Conservation (phyloP, 2,113 vertebrate species). For the Atrichornis clamosus region DNA sequence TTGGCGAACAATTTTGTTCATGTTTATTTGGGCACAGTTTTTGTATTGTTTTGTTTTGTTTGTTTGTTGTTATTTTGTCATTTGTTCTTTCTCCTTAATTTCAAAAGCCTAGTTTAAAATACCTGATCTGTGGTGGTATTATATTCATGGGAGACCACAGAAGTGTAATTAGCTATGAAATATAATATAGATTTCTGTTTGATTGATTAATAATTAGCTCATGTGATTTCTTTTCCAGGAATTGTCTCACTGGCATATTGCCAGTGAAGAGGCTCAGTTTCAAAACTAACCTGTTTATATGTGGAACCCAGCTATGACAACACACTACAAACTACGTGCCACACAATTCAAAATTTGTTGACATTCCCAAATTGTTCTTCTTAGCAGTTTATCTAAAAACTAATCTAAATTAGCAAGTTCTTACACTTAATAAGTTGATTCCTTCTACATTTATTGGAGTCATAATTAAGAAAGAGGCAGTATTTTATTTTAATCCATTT, state of each 20-base stretch:
- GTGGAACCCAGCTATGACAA: background rate
- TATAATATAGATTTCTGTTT: background rate
- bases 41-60: background rate
- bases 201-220: background rate
- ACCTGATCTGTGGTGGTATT: background rate
- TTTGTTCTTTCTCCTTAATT: background rate
- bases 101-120: background rate
- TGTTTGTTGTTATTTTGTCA: background rate
- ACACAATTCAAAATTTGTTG: background rate
- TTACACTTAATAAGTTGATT: background rate
- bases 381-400: background rate
- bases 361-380: background rate
- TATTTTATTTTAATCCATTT: background rate
- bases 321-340: background rate
- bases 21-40: background rate
- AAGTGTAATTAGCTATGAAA: background rate
- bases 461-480: background rate
- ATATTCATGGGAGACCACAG: background rate
- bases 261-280: background rate
- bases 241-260: background rate
- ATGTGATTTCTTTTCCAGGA: background rate
- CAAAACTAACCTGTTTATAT: background rate
- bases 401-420: background rate
- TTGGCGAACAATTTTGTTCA: background rate
- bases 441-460: background rate